Evolutionary conservation across 2,113 vertebrate genomes (phyloP).

Genomic region (Pollimyrus isidori): DNA sequence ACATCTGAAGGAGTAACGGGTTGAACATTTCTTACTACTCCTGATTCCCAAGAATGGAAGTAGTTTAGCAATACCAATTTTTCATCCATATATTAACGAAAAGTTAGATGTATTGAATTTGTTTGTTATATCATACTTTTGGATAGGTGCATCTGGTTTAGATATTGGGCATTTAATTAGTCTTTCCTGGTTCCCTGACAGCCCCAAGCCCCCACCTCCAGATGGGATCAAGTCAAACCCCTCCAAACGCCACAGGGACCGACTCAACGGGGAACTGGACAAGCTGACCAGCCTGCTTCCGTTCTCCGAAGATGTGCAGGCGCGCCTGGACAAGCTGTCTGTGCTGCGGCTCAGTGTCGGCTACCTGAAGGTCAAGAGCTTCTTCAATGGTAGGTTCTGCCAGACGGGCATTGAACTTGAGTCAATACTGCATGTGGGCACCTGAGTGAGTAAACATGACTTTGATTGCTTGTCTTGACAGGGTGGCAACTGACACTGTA

Average conservation of each 20-base stretch:
- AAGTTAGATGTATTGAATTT: neutral
- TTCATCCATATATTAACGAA: neutral
- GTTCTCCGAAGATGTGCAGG: constrained; percentile 63
- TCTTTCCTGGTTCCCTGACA: constrained; percentile 21
- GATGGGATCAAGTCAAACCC: constrained; percentile 70
- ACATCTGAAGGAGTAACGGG: neutral
- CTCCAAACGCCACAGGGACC: constrained; percentile 70
- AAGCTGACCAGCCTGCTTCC: constrained; percentile 69
- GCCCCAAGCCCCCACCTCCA: constrained; percentile 49
- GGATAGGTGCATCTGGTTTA: neutral
- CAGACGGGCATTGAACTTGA: neutral
- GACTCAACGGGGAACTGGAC: constrained; percentile 70
- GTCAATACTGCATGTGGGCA: neutral
- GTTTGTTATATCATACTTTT: neutral
- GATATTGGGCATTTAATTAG: neutral
- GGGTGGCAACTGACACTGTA: neutral
- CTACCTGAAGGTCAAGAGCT: constrained; percentile 74
- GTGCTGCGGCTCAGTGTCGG: constrained; percentile 70
- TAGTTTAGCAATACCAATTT: neutral
- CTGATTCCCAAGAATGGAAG: neutral
- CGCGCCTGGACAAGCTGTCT: constrained; percentile 71
- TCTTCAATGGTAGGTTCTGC: constrained; percentile 61
- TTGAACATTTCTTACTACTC: neutral
- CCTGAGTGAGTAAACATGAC: neutral
- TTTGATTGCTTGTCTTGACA: neutral